These are phyloP conservation scores for Melanotaenia trifasciata DNA, from an alignment of 2,797 vertebrate genomes.

Conservation along the genomic window DNA sequence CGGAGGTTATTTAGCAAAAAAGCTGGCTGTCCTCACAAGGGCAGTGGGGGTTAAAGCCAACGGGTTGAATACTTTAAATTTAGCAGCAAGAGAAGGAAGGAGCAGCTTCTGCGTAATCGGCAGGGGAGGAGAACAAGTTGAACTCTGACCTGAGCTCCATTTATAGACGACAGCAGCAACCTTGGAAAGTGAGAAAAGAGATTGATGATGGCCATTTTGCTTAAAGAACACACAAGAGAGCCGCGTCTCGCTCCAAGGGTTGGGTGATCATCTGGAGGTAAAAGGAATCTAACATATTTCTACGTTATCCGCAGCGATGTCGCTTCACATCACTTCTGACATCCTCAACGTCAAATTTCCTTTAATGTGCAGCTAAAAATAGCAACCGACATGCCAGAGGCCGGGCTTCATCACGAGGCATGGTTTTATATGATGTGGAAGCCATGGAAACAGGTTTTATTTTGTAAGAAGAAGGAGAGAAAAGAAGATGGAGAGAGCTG, in stretches of 20 bases:
- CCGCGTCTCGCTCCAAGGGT: neutral
- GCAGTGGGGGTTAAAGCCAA: slow-evolving; percentile 33
- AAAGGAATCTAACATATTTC: slow-evolving; percentile 24
- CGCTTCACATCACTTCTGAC: slow-evolving; percentile 26
- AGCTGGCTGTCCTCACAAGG: slow-evolving; percentile 40
- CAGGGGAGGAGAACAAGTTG: slow-evolving; percentile 54
- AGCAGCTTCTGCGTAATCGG: slow-evolving; percentile 63
- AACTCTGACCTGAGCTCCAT: slow-evolving; percentile 65
- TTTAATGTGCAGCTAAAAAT: slow-evolving; percentile 45
- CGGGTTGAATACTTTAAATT: slow-evolving; percentile 57
- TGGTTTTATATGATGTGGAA: neutral
- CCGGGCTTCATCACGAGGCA: neutral
- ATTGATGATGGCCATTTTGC: slow-evolving; percentile 69
- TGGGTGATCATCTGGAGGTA: slow-evolving; percentile 37
- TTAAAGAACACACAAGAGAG: slow-evolving; percentile 62
- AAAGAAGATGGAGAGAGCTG: slow-evolving; percentile 12
- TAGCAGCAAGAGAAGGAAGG: slow-evolving; percentile 55
- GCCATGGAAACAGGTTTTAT: slow-evolving; percentile 63
- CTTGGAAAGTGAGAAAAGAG: slow-evolving; percentile 62
- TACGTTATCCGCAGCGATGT: neutral
- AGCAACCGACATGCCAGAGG: neutral
- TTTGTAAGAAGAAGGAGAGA: slow-evolving; percentile 6
- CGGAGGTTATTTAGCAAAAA: slow-evolving; percentile 44
- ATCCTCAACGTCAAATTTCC: slow-evolving; percentile 3
- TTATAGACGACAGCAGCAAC: slow-evolving; percentile 68